Evolutionary conservation across 2,888 invertebrate genomes (phyloP), one percentile per base, ranked within the genome.

Genomic region (Clusia tigrina): DNA sequence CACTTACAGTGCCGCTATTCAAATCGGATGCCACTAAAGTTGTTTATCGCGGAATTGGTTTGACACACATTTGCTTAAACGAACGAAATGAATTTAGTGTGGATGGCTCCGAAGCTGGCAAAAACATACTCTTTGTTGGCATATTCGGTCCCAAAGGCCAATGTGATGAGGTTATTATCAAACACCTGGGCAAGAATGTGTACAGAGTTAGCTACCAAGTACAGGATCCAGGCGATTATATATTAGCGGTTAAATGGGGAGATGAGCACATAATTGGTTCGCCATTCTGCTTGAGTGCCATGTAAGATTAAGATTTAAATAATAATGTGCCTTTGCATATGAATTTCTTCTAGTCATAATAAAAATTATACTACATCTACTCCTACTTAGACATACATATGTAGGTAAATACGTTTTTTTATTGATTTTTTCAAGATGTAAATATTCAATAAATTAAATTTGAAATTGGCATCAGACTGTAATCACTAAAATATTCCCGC

Each of bases 251-350:
- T 69, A 96, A 96, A 84, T 98, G 96, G 96, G 98, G 97, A 20
- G 97, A 97, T 67, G 94, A 97, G 55, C 95, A 97, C 85, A 93
- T 98, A 85, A 95, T 96, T 67, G 97, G 97, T 69, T 96, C 96
- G 66, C 97, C 98, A n/a, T 97, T 82, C 62, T 71, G 69, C 26
- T 72, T 83, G 62, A 71, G 56, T 58, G 72, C 77, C 23, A 64
- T 75, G 56, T 74, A 74, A 61, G 48, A 20, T 38, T 52, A 42
- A 24, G 25, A 25, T 20, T 58, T 38, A 57, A 37, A 58, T 6
- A 37, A 20, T 18, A 24, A 62, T 32, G 6, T 32, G 32, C 12
- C 6, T 32, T 9, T 32, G 32, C 32, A 9, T 42, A 42, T 42
- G n/a, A 9, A 3, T 42, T 3, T 15, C 3, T 42, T 15, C 3